phyloP scores from a whole-genome alignment of 1,140 invertebrate genomes.

The Panagrolaimus sp. region DNA sequence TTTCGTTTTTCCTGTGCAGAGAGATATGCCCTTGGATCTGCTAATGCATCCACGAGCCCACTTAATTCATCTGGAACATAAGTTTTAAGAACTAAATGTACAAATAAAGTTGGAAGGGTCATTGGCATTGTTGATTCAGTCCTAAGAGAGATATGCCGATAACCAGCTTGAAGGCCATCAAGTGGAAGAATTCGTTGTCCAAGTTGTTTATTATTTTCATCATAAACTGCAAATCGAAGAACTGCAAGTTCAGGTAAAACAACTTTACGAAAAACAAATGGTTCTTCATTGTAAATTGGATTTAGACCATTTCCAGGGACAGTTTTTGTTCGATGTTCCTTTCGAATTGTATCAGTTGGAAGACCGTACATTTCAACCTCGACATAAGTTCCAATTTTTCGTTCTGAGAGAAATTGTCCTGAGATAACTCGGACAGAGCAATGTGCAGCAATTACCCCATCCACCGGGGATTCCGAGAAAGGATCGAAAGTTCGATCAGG shows the following conservation, averaged over 20 bases:
- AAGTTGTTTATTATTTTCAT: slow-evolving; percentile 91
- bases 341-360: slow-evolving; percentile 94
- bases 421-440: slow-evolving; percentile 96
- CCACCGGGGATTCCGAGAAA: slow-evolving; percentile 96
- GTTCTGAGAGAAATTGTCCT: slow-evolving; percentile 97
- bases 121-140: slow-evolving; percentile 98
- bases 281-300: slow-evolving; percentile 95
- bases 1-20: slow-evolving; percentile 75
- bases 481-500: slow-evolving; percentile 94
- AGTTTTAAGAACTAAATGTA: slow-evolving; percentile 97
- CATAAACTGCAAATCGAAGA: slow-evolving; percentile 92
- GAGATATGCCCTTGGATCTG: slow-evolving; percentile 85
- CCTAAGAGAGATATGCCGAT: slow-evolving; percentile 89
- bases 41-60: slow-evolving; percentile 93
- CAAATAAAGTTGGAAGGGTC: slow-evolving; percentile 95
- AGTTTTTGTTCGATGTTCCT: slow-evolving; percentile 90
- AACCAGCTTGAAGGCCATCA: slow-evolving; percentile 86
- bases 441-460: slow-evolving; percentile 96
- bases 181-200: slow-evolving; percentile 94
- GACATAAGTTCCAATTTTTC: slow-evolving; percentile 96
- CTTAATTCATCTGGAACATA: slow-evolving; percentile 98
- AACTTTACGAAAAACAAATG: slow-evolving; percentile 95
- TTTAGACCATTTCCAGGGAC: slow-evolving; percentile 93
- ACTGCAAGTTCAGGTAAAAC: slow-evolving; percentile 96
- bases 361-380: slow-evolving; percentile 99